These are phyloP conservation scores for Mormyrus lacerda DNA, from an alignment of 2,113 vertebrate species.

Conservation along the genomic window DNA sequence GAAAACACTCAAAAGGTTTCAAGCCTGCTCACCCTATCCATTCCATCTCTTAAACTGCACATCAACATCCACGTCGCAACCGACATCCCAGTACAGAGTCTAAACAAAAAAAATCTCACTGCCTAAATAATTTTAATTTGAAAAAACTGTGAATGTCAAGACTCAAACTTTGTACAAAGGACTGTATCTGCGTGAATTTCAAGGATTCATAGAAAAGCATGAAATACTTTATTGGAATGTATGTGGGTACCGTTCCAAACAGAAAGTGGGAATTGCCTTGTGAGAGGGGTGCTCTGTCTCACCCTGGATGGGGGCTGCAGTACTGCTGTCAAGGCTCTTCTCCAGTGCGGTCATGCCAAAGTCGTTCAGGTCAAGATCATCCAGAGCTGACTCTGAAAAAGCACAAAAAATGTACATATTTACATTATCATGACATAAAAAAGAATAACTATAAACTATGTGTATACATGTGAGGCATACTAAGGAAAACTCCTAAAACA, in stretches of 20 bases:
- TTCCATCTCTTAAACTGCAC: background rate
- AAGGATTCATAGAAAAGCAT: background rate
- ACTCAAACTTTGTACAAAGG: background rate
- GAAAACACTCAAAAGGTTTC: background rate
- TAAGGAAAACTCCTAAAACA: background rate
- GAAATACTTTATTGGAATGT: background rate
- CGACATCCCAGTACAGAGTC: background rate
- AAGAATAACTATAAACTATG: background rate
- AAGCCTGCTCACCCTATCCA: background rate
- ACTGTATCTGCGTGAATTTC: background rate
- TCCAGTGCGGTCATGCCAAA: constrained; percentile 91
- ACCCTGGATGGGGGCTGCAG: constrained; percentile 78
- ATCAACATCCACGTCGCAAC: background rate
- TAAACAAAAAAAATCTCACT: background rate
- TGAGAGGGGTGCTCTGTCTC: constrained; percentile 24
- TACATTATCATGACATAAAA: background rate
- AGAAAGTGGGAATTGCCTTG: background rate
- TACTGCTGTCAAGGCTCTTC: constrained; percentile 83
- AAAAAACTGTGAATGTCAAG: background rate
- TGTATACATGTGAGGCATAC: background rate
- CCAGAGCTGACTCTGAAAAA: constrained; percentile 83
- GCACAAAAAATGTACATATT: background rate
- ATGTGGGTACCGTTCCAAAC: background rate
- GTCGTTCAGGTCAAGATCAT: constrained; percentile 89
- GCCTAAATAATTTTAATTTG: background rate